These are phyloP conservation scores for Drosophila kambysellisi DNA, from an alignment of 2,888 invertebrate species.

Conservation along the genomic window DNA sequence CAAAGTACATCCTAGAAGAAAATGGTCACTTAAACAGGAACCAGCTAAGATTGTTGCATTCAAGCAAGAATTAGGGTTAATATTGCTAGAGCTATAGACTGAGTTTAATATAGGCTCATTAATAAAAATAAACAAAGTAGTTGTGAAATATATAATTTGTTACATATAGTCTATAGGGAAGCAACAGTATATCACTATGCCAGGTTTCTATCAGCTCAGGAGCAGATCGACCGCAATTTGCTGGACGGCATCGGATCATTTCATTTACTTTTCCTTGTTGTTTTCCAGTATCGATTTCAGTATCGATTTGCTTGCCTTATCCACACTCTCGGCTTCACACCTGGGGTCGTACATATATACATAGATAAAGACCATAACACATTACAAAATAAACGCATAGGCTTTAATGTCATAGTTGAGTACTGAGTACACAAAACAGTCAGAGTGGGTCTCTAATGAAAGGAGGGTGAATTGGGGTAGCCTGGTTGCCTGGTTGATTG, in stretches of 20 bases:
- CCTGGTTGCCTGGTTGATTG: slow-evolving; percentile 45
- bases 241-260: too few species aligned
- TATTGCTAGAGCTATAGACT: neutral
- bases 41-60: too few species aligned
- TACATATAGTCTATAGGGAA: too few species aligned
- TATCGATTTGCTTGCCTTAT: neutral
- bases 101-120: neutral
- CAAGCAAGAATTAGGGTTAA: too few species aligned
- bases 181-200: too few species aligned
- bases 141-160: neutral
- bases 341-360: too few species aligned
- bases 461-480: slow-evolving; percentile 24
- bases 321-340: neutral
- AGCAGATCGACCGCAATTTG: too few species aligned
- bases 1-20: neutral
- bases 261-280: neutral
- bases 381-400: neutral
- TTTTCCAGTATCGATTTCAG: too few species aligned
- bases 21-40: neutral
- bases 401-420: neutral
- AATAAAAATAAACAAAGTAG: neutral
- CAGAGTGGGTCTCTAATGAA: slow-evolving; percentile 19
- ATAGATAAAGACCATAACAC: too few species aligned
- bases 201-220: too few species aligned
- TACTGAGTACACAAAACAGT: neutral